Base-by-base conservation (phyloP, 2,113 vertebrate species). In the Collichthys lucidus region DNA sequence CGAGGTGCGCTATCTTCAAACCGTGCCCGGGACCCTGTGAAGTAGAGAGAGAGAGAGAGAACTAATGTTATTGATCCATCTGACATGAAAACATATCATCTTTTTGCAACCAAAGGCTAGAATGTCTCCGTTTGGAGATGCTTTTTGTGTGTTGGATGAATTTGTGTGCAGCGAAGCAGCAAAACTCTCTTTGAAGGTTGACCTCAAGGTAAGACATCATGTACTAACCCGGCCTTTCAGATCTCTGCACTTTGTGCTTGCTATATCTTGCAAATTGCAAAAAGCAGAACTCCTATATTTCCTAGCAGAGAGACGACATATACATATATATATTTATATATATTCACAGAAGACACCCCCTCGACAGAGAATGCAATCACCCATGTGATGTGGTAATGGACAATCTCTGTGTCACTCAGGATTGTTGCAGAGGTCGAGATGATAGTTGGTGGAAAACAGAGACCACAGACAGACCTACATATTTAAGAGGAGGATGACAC, bases 1-100 rank as follows among this genome's bases (percentile, higher is more conserved):
- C 97, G 96, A 0, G 96, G 88, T 0, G 96, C 94, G 2, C 94
- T 93, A 1, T 98, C 98, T 79, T 99, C 97, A 0, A 11, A 96
- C 94, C 89, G 93, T 1, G 90, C 72, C 60, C 94, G 82, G 56
- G 93, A 95, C 67, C 93, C 95, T 95, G 84, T 44, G 65, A 63
- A 52, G 63, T 16, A 63, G 46, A 80, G 31, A 35, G 31, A 70
- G 22, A 31, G 31, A 31, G 35, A 8, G 16, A 78, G 52, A 50
- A 56, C 1, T 66, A 22, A 74, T 76, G 69, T 84, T 72, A 86
- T 26, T 53, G 10, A 15, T 56, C 50, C 2, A 63, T n/a, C 20
- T n/a, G 53, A 61, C 66, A 67, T 47, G 64, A 60, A 83, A 85
- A 70, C 50, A 44, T 62, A 14, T 29, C 29, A 56, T 50, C 60